Evolutionary conservation across 2,888 invertebrate genomes (phyloP).

Genomic region (Andrena haemorrhoa): DNA sequence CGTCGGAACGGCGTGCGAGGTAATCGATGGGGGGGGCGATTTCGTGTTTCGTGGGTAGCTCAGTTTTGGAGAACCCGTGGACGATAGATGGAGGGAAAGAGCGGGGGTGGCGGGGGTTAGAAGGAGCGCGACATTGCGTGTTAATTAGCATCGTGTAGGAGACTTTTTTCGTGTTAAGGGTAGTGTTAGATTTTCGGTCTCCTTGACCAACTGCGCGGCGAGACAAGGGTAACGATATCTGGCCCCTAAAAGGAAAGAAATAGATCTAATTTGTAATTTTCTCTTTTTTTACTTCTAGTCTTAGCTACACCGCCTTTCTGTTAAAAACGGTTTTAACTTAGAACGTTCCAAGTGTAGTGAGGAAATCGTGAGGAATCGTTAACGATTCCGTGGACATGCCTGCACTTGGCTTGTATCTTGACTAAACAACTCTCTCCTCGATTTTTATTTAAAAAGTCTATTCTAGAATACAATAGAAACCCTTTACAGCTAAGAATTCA

Average conservation of each 20-base stretch:
- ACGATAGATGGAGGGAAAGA: constrained; percentile 22
- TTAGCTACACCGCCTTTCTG: constrained; percentile 16
- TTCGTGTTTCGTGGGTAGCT: constrained; percentile 8
- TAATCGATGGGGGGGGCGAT: constrained; percentile 25
- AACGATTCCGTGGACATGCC: no score
- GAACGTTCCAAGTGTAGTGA: not conserved
- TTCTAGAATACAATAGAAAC: no score
- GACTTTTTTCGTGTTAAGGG: constrained; percentile 11
- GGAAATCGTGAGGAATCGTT: no score
- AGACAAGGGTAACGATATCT: constrained; percentile 81
- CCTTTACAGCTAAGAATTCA: no score
- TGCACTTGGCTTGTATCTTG: no score
- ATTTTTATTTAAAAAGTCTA: no score
- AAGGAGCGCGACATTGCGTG: constrained; percentile 19
- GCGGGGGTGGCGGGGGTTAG: not conserved
- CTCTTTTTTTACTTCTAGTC: constrained; percentile 7
- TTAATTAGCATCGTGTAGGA: constrained; percentile 31
- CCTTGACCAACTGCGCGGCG: constrained; percentile 81
- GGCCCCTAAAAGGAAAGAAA: constrained; percentile 80
- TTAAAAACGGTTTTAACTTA: not conserved
- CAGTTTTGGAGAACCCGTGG: constrained; percentile 1
- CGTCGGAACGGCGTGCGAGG: constrained; percentile 39
- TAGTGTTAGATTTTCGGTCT: constrained; percentile 77
- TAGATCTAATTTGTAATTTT: constrained; percentile 48
- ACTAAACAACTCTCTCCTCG: no score